phyloP scores from a whole-genome alignment of 2,113 vertebrate species.

The Sinocyclocheilus rhinocerous region DNA sequence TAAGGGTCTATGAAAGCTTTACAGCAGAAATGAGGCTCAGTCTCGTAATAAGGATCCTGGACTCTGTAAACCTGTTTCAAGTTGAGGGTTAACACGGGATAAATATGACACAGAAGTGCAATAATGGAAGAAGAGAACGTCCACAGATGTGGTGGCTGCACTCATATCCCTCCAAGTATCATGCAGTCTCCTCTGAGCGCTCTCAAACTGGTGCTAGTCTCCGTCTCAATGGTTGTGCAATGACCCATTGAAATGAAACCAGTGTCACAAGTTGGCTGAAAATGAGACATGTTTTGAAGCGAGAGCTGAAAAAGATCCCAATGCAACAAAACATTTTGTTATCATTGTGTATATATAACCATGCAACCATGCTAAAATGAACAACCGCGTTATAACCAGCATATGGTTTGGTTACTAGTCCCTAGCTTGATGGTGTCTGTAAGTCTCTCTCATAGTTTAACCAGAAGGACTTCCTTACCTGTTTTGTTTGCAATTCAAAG shows the following conservation, averaged over 20 bases:
- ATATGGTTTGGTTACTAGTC: neutral
- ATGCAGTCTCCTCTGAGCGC: neutral
- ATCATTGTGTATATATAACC: neutral
- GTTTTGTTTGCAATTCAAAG: no score
- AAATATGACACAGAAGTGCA: constrained; percentile 17
- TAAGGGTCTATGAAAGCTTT: constrained; percentile 26
- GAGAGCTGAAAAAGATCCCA: neutral
- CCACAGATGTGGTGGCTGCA: neutral
- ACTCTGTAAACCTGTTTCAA: constrained; percentile 25
- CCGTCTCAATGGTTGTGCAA: neutral
- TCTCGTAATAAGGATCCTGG: neutral
- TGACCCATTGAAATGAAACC: neutral
- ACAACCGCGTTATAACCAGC: neutral
- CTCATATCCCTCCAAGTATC: neutral
- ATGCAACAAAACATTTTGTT: neutral
- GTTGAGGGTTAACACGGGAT: constrained; percentile 1
- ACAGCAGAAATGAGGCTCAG: constrained; percentile 24
- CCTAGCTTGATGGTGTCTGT: neutral
- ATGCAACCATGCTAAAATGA: neutral
- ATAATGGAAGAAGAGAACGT: neutral
- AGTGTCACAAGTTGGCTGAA: neutral
- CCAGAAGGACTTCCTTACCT: no score
- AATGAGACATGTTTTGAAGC: neutral
- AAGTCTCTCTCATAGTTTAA: neutral
- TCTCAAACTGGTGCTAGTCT: neutral